Conservation (phyloP, 2,797 vertebrate genomes). For the Apogon talboti region DNA sequence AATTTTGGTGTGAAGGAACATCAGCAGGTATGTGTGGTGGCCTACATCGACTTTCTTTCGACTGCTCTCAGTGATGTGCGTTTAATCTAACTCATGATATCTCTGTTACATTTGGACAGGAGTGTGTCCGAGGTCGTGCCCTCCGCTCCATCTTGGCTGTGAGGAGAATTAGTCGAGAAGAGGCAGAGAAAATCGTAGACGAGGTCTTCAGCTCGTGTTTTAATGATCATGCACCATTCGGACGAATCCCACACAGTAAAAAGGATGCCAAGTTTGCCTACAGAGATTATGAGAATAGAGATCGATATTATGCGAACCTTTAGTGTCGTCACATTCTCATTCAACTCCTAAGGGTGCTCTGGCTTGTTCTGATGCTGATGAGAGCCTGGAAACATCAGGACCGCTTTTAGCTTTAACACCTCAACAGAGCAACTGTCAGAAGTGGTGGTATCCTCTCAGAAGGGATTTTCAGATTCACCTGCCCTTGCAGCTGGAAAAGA, state of each 20-base stretch:
- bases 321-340: constrained; percentile 65
- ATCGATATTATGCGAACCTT: constrained; percentile 90
- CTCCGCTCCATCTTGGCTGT: constrained; percentile 94
- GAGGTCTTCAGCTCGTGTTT: constrained; percentile 95
- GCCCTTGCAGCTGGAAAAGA: constrained; percentile 21
- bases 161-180: constrained; percentile 88
- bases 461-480: constrained; percentile 19
- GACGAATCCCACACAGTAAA: constrained; percentile 91
- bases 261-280: constrained; percentile 89
- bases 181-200: constrained; percentile 90
- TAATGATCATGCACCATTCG: constrained; percentile 95
- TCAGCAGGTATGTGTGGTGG: constrained; percentile 87
- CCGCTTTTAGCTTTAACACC: not conserved
- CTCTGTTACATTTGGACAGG: constrained; percentile 70
- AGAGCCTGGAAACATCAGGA: not conserved
- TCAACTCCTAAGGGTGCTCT: constrained; percentile 29
- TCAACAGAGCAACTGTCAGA: constrained; percentile 22
- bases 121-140: constrained; percentile 91
- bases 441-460: constrained; percentile 23
- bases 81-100: not conserved
- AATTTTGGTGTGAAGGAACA: constrained; percentile 93
- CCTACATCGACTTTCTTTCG: no score
- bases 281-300: constrained; percentile 89
- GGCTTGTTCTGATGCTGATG: not conserved
- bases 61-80: not conserved